Base-by-base conservation (phyloP, 1,140 invertebrate species). In the Cotesia chilonis region DNA sequence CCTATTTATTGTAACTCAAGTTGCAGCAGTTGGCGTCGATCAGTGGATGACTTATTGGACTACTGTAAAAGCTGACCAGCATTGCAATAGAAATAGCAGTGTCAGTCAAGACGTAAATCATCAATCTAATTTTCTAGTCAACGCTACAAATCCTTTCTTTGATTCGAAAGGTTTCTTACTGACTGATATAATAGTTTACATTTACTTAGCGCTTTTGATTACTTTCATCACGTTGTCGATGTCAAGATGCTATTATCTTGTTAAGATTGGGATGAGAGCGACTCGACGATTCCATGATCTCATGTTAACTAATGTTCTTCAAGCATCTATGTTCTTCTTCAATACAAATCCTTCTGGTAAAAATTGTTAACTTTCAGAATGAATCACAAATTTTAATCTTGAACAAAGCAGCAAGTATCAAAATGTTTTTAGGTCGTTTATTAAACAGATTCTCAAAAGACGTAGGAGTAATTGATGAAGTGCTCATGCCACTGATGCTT, bases 31-130 rank as follows among this genome's bases (percentile, higher is more conserved):
- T 72, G 89, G 90, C 0, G 89, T 90, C 4, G 94, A 97, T 80
- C 96, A 91, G 79, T 96, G 94, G 90, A 85, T 95, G 0, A 92
- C 92, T 74, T 92, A 90, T 71, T 96, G 94, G 95, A 89, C 88
- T 0, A 88, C 88, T 47, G 69, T 87, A 38, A 88, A 89, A 73
- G 73, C 80, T 4, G 83, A 85, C 4, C 73, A 87, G 55, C 71
- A 69, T 0, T 74, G 78, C 35, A 78, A 79, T 12, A 4, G 63
- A 4, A 17, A 72, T 35, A 12, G 14, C 0, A 38, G 3, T 0
- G 20, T 59, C 3, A 68, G 74, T 9, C 74, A 55, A 60, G n/a
- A 73, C 1, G 52, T 77, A 3, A 2, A 35, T 1, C 51, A 38
- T 2, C 52, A 78, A 36, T 77, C 73, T 36, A 52, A n/a, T 4